A percentile compares a stretch with the other conserved stretches of the same genome.
phyloP scores from a whole-genome alignment of 2,797 vertebrate species.

The Melanogrammus aeglefinus region DNA sequence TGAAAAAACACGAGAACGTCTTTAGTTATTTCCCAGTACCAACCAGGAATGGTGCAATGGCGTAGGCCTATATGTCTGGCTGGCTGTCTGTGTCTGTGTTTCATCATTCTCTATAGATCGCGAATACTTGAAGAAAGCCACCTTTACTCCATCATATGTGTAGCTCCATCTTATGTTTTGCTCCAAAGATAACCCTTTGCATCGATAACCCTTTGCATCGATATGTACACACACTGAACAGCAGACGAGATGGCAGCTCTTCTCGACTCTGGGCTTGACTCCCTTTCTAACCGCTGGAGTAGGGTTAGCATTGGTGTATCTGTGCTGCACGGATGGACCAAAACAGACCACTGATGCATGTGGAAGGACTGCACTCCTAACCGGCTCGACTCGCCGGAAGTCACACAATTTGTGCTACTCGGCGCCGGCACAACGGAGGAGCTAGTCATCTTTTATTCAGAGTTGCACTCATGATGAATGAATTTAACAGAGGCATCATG shows the following conservation, averaged over 20 bases:
- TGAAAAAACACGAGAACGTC: too few relatives aligned
- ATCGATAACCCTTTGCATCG: not conserved
- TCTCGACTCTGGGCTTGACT: not conserved
- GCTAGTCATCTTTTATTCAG: slow-evolving; percentile 22
- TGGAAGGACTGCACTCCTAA: not conserved
- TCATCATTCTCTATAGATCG: not conserved
- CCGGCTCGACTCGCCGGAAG: slow-evolving; percentile 17
- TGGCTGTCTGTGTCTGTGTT: not conserved
- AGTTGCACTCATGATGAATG: not conserved
- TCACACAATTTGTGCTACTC: slow-evolving; percentile 34
- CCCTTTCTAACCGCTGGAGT: not conserved
- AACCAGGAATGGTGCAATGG: not conserved
- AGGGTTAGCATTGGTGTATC: not conserved
- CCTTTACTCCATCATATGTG: not conserved
- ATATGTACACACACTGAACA: not conserved
- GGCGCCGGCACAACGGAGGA: slow-evolving; percentile 25
- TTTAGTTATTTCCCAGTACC: too few relatives aligned
- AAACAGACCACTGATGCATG: not conserved
- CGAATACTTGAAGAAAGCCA: not conserved
- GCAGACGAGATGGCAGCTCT: not conserved
- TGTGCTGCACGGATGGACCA: too few relatives aligned
- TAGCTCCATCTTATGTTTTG: not conserved
- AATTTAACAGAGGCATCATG: not conserved
- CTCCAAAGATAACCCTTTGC: not conserved
- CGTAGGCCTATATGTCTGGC: not conserved